Base-by-base conservation (phyloP, 2,797 vertebrate species). In the Coregonus ussuriensis region DNA sequence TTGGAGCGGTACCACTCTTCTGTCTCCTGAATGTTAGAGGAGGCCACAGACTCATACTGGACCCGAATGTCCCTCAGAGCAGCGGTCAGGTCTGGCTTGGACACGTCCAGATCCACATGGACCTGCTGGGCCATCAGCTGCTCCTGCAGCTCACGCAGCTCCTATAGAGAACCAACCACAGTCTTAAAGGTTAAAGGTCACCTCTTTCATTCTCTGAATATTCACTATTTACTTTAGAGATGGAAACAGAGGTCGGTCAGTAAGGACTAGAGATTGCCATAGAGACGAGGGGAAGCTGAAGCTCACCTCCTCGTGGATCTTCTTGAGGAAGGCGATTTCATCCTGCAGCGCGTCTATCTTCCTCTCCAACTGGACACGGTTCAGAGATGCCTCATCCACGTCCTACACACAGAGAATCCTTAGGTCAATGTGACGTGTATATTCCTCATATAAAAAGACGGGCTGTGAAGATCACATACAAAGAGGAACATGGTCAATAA, bases 1-100 rank as follows among this genome's bases (percentile, higher is more conserved):
- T 98, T 97, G 88, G 97, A 97, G 9, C 95, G 92, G 90, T 98
- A 98, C 97, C 96, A 97, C 65, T 97, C 94, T 87, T 98, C 95
- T 0, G 96, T 94, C 86, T 98, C 97, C 59, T 96, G 96, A 91
- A 94, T 94, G 81, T 96, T 98, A 72, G 94, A 96, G 65, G 91
- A 41, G 0, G 97, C 96, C 94, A 96, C 84, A 62, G 94, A 93
- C 80, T 97, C 96, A 0, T 97, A 98, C 88, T 97, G 97, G 16
- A 93, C 90, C 78, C 96, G 93, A 88, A 98, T 96, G 83, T 98
- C 95, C 4, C 95, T 95, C 85, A 98, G 94, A 56, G 97, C 96
- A 0, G 95, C 93, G 0, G 95, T 95, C 91, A 98, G 93, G 81
- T 97, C 96, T 0, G 96, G 97, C 75, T 97, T 97, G 80, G 95